These are phyloP conservation scores for Phortica magna DNA, from an alignment of 2,888 invertebrate genomes.

Conservation along the genomic window DNA sequence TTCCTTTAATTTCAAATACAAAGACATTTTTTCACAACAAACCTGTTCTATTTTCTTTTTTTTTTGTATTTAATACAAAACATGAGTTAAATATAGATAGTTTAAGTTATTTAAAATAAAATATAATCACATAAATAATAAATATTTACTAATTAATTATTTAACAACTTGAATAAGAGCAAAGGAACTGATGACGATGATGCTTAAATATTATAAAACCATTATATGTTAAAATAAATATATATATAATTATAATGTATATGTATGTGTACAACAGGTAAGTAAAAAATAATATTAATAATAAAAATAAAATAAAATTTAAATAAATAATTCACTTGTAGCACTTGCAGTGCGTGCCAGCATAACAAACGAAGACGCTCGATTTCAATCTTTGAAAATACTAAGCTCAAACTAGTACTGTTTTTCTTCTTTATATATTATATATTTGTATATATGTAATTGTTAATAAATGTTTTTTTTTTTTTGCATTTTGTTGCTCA, in stretches of 20 bases:
- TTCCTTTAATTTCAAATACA: not conserved
- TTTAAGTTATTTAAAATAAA: not conserved
- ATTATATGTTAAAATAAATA: conserved; percentile 26
- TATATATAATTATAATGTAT: not conserved
- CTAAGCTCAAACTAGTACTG: not conserved
- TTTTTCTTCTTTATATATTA: not conserved
- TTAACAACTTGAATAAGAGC: conserved; percentile 37
- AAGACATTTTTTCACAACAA: conserved; percentile 9
- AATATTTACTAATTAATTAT: conserved; percentile 37
- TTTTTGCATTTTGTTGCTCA: conserved; percentile 3
- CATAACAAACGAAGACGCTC: conserved; percentile 18
- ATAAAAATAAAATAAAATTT: not conserved
- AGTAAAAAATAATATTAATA: not conserved
- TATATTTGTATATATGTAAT: not conserved
- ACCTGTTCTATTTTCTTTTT: not conserved
- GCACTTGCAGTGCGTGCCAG: not conserved
- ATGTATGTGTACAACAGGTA: not conserved
- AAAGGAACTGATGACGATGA: conserved; percentile 31
- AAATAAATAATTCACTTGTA: not conserved
- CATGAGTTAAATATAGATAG: conserved; percentile 17
- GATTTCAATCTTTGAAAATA: not conserved
- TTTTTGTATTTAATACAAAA: conserved; percentile 42
- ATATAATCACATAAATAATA: conserved; percentile 13
- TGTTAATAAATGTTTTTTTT: not conserved
- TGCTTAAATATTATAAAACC: conserved; percentile 12